Conservation (phyloP, 2,113 vertebrate species). For the Suncus etruscus region DNA sequence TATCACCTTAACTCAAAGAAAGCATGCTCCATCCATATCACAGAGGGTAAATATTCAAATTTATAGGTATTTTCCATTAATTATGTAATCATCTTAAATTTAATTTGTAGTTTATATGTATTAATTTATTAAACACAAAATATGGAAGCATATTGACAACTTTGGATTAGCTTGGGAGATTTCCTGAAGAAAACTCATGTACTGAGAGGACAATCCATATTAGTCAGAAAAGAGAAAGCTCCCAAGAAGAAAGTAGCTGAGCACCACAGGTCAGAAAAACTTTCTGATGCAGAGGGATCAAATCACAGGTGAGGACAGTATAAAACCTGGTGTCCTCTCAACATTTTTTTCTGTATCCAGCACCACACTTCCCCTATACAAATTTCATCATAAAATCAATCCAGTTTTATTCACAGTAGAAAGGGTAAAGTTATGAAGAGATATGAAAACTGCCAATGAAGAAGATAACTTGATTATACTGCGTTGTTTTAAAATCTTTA, state of each 20-base stretch:
- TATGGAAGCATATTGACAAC: background rate
- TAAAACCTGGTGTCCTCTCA: background rate
- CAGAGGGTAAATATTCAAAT: conserved; percentile 26
- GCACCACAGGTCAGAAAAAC: background rate
- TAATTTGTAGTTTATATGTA: conserved; percentile 3
- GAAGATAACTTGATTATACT: background rate
- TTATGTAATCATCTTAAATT: conserved; percentile 40
- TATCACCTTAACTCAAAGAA: conserved; percentile 33
- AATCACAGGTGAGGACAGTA: background rate
- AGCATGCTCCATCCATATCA: background rate
- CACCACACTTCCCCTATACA: background rate
- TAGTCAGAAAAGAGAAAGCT: background rate
- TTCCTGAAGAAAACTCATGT: background rate
- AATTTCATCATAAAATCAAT: conserved; percentile 28
- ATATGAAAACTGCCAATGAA: background rate
- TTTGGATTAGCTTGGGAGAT: background rate
- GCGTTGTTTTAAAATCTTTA: background rate
- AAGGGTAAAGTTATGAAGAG: conserved; percentile 2
- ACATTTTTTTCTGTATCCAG: background rate
- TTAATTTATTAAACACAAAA: conserved; percentile 6
- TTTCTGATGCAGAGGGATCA: background rate
- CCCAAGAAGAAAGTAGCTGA: background rate
- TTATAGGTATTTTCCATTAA: conserved; percentile 27
- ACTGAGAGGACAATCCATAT: background rate
- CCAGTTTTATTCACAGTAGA: background rate